Conservation (phyloP, 2,113 vertebrate genomes). For the Trematomus loennbergii region DNA sequence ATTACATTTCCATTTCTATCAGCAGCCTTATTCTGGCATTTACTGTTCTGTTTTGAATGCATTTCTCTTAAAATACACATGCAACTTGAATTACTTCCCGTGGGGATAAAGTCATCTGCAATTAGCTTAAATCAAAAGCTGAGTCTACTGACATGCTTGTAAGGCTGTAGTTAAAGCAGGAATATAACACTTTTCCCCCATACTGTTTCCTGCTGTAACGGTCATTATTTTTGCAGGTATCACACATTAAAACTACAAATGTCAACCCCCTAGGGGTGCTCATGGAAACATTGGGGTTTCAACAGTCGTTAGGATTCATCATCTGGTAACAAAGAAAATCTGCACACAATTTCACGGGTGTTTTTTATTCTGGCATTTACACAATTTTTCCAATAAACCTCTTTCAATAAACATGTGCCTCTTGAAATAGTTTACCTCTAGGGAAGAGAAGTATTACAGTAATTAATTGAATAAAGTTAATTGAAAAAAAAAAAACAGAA, state of each 20-base stretch:
- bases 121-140: background rate
- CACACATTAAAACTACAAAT: background rate
- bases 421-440: conserved; percentile 9
- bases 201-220: background rate
- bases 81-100: conserved; percentile 14
- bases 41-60: conserved; percentile 3
- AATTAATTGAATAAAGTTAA: conserved; percentile 14
- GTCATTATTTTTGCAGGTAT: background rate
- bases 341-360: background rate
- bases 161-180: background rate
- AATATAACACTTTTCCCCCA: too few species aligned
- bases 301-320: background rate
- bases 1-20: conserved; percentile 13
- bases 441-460: conserved; percentile 6
- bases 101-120: background rate
- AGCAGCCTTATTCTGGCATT: background rate
- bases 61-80: conserved; percentile 3
- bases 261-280: background rate
- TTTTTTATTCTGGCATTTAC: conserved; percentile 3
- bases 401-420: background rate
- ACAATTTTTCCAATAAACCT: background rate
- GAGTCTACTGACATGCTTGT: background rate
- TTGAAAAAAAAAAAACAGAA: conserved; percentile 17
- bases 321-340: background rate
- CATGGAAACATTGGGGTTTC: background rate